phyloP scores from a whole-genome alignment of 2,888 invertebrate genomes.

The Stenodera caucasica region DNA sequence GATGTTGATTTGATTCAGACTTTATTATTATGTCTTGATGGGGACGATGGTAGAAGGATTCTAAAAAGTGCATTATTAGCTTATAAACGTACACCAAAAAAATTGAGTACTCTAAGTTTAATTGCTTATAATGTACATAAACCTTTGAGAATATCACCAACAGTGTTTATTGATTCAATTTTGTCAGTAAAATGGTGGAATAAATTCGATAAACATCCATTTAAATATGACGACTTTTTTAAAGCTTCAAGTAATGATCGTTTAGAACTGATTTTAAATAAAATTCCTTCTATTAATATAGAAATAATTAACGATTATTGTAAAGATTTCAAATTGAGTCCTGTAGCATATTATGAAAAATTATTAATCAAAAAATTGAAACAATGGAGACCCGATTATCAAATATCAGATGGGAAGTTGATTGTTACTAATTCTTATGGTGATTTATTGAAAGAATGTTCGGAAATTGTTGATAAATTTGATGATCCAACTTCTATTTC shows the following conservation, averaged over 20 bases:
- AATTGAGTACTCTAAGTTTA: conserved; percentile 38
- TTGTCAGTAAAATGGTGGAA: conserved; percentile 46
- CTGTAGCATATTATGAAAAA: conserved; percentile 33
- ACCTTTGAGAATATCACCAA: conserved; percentile 27
- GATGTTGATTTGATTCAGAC: conserved; percentile 50
- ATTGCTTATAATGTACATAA: conserved; percentile 38
- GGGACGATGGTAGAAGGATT: conserved; percentile 26
- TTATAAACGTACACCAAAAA: conserved; percentile 42
- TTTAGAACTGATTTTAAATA: conserved; percentile 38
- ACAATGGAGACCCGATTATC: conserved; percentile 56
- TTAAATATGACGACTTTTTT: conserved; percentile 42
- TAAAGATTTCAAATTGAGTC: conserved; percentile 52
- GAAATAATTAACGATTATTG: conserved; percentile 55
- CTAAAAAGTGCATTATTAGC: conserved; percentile 34
- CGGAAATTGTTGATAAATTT: conserved; percentile 40
- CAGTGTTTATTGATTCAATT: conserved; percentile 31
- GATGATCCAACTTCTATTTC: not conserved
- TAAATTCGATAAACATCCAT: conserved; percentile 29
- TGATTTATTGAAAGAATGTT: conserved; percentile 48
- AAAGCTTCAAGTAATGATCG: conserved; percentile 29
- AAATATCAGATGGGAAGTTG: conserved; percentile 38
- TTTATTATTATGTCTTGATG: conserved; percentile 46
- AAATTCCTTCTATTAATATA: conserved; percentile 34
- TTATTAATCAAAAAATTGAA: conserved; percentile 40
- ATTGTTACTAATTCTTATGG: conserved; percentile 39